Conservation (phyloP, 1,140 invertebrate species). For the Apis dorsata region DNA sequence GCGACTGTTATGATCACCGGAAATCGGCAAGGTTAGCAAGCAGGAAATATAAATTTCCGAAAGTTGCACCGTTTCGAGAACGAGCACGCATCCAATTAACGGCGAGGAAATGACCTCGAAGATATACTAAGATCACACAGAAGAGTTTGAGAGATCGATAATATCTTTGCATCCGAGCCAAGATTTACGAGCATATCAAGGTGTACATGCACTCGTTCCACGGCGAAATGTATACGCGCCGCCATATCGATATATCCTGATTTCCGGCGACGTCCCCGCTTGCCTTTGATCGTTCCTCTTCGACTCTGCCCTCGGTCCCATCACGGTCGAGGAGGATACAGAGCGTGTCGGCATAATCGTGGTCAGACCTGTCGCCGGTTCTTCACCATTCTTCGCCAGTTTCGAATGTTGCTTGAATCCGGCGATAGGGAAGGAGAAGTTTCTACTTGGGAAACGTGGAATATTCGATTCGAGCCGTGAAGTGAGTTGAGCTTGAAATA, state of each 20-base stretch:
- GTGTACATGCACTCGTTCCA: not conserved
- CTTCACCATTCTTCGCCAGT: not conserved
- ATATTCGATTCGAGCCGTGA: not conserved
- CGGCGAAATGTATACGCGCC: not conserved
- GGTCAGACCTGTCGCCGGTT: slow-evolving; percentile 24
- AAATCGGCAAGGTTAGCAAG: not conserved
- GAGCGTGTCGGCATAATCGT: slow-evolving; percentile 34
- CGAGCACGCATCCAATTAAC: slow-evolving; percentile 15
- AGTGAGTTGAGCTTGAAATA: too few relatives aligned
- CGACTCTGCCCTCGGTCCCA: not conserved
- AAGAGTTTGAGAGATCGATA: slow-evolving; percentile 6
- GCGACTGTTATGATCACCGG: not conserved
- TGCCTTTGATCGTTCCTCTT: slow-evolving; percentile 13
- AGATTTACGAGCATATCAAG: slow-evolving; percentile 39
- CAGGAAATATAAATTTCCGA: slow-evolving; percentile 43
- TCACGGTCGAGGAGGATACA: slow-evolving; percentile 4
- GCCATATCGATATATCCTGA: slow-evolving; percentile 36
- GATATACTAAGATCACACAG: slow-evolving; percentile 16
- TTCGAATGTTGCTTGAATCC: not conserved
- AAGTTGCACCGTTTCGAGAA: not conserved
- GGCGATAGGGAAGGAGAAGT: not conserved
- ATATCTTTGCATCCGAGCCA: slow-evolving; percentile 1
- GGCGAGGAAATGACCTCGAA: not conserved
- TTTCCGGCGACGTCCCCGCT: slow-evolving; percentile 23
- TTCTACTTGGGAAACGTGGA: not conserved